phyloP scores from a whole-genome alignment of 2,797 vertebrate genomes.

The Paratrypauchen microcephalus region DNA sequence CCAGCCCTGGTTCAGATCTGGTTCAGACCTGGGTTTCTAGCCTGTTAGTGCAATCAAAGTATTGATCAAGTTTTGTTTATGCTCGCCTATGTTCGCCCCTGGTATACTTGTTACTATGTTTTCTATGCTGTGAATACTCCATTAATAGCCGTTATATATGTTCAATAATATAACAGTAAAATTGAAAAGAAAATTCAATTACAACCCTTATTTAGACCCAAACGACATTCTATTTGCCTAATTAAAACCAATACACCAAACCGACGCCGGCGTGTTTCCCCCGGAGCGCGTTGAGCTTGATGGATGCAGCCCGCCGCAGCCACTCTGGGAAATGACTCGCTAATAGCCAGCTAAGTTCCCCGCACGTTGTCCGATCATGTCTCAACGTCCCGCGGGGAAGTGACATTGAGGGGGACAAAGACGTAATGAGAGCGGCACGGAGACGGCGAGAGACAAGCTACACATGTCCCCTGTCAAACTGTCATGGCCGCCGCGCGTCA shows the following conservation, averaged over 20 bases:
- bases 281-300: background rate
- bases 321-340: background rate
- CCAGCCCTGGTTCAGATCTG: background rate
- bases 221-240: conserved; percentile 1
- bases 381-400: conserved; percentile 8
- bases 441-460: conserved; percentile 20
- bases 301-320: conserved; percentile 1
- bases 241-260: conserved; percentile 2
- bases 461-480: conserved; percentile 53
- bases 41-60: no score
- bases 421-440: conserved; percentile 50
- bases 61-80: background rate
- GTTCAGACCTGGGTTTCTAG: background rate
- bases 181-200: background rate
- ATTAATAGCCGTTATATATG: no score
- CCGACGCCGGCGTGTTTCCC: background rate
- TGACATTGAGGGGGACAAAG: conserved; percentile 38
- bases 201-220: background rate
- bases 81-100: no score
- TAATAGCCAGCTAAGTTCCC: conserved; percentile 9
- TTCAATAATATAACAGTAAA: background rate
- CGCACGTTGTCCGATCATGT: conserved; percentile 3
- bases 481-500: conserved; percentile 38
- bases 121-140: background rate
- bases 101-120: background rate